Base-by-base conservation (phyloP, 2,888 invertebrate species). In the Glaucopsyche alexis region DNA sequence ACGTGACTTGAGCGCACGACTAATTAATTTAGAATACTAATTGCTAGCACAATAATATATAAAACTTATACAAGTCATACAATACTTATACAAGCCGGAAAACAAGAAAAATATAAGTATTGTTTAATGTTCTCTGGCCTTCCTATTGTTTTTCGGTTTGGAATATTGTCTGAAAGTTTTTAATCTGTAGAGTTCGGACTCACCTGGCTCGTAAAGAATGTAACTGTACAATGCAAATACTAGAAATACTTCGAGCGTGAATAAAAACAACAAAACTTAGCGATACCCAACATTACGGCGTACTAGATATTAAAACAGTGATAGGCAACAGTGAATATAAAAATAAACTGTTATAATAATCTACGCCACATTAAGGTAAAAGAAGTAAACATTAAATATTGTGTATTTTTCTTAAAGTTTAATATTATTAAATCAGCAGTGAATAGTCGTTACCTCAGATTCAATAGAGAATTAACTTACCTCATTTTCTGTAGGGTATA, bases 61-160 rank as follows among this genome's bases (percentile, higher is more conserved):
- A 40, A 9, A 9, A 9, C 11, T 9, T 38, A 60, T 60, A 60
- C 60, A 14, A 60, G 6, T 60, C 29, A 29, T 16, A 42, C 42
- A 66, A 66, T 66, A 66, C 42, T 66, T 66, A n/a, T n/a, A n/a
- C n/a, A n/a, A n/a, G n/a, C 42, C 66, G 66, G 40, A 16, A 42
- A 29, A 60, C 13, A 29, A 60, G 29, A 13, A 60, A 47, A 47
- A 47, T 47, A 60, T 14, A 60, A 60, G 60, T 60, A 60, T 60
- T 60, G 60, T 60, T 60, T 60, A 13, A 60, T 13, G 13, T 47
- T 9, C 29, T 6, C 60, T 38, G 60, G 60, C 29, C 55, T 60
- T 14, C 29, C 60, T 60, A 60, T 60, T 60, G 60, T 60, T 60
- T 60, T 60, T 60, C 11, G 29, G 60, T 47, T 47, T 60, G 60